Percentiles rank a stretch among this genome's conserved stretches.
Evolutionary conservation across 2,797 vertebrate species (phyloP).

Genomic region (Pachyuromys duprasi): DNA sequence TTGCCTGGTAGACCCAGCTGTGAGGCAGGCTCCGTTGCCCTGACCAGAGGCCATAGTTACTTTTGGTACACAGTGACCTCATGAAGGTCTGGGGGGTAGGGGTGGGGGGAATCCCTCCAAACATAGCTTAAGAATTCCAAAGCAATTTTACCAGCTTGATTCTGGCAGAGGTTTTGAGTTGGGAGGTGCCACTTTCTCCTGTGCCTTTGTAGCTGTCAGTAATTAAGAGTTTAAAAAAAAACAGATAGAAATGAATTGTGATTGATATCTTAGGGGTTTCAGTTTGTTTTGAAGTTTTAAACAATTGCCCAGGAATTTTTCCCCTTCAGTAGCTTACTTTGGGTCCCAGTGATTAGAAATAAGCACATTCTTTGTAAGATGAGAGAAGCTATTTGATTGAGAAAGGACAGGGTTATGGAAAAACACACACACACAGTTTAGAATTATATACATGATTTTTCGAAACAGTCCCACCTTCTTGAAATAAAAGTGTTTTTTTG

Average conservation of each 20-base stretch:
- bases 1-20: not conserved
- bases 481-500: conserved; percentile 42
- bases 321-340: not conserved
- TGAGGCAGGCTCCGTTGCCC: not conserved
- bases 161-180: not conserved
- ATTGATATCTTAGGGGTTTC: not conserved
- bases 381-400: not conserved
- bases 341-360: not conserved
- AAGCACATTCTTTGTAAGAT: conserved; percentile 27
- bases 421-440: not conserved
- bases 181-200: conserved; percentile 62
- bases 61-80: conserved; percentile 31
- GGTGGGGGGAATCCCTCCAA: not conserved
- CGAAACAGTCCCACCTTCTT: conserved; percentile 20
- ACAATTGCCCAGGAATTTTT: not conserved
- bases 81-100: not conserved
- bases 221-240: not conserved
- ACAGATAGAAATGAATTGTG: conserved; percentile 14
- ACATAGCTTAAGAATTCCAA: conserved; percentile 66
- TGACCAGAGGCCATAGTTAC: not conserved
- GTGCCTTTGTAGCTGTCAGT: conserved; percentile 46
- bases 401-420: not conserved
- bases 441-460: not conserved
- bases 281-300: conserved; percentile 37
- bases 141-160: conserved; percentile 60